Evolutionary conservation across 1,140 invertebrate genomes (phyloP), one percentile per base, ranked within the genome.

Genomic region (Psilanteris sp.): DNA sequence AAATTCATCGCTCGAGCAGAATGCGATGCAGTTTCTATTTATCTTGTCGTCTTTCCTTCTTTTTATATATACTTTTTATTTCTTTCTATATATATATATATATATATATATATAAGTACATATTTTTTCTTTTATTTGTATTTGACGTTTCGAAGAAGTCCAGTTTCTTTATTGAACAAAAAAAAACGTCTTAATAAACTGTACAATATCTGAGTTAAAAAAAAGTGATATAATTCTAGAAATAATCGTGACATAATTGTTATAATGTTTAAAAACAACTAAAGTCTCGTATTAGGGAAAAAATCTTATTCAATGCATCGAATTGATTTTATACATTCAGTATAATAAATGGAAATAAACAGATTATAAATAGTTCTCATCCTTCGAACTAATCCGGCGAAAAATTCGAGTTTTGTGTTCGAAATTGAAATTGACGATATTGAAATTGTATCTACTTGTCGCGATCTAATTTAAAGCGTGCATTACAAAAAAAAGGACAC

Each of bases 211-310:
- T n/a, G 15, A 8, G 29, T 9, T 44, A 18, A 8, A 27, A 27
- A 4, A 24, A 15, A 50, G 22, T 50, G 29, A 37, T 11, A 37
- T 52, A 14, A 37, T 26, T 24, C 15, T 6, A 26, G 32, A 37
- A 52, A 52, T 48, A 48, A n/a, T 18, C 5, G 20, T 52, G 46
- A 52, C 22, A 52, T 52, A 52, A 52, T 52, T 52, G 32, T 9
- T 5, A 36, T 36, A 27, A 16, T n/a, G n/a, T 22, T 52, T 10
- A 36, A 52, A 52, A 52, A 37, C 18, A 26, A 24, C 18, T 20
- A 52, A 52, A n/a, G 46, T 13, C 4, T 37, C 14, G 31, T 52
- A 16, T 26, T 5, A 3, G 24, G 13, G 37, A 52, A 52, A 52
- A 36, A 18, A 32, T 50, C 7, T 18, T 39, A 8, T 18, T 29